Base-by-base conservation (phyloP, 2,113 vertebrate species). In the Micronycteris hirsuta region DNA sequence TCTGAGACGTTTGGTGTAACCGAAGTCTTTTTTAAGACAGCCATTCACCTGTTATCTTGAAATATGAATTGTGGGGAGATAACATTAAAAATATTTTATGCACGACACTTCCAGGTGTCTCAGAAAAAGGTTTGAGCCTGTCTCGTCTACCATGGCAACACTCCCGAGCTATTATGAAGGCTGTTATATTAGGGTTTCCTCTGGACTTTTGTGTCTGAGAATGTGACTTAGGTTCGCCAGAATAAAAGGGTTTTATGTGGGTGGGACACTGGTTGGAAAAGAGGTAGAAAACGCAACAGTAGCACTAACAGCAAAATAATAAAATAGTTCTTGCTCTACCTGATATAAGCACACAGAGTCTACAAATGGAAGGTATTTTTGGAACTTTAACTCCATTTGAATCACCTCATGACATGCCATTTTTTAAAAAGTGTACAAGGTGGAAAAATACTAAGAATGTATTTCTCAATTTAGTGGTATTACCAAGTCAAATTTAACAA, bases 1-100 rank as follows among this genome's bases (percentile, higher is more conserved):
- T 96, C 92, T 89, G 70, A 94, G 81, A 84, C 83, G 28, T 90
- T 95, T n/a, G 80, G 38, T 74, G 63, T 47, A 77, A 65, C 76
- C 49, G 65, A 85, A 76, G 47, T 28, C 77, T 71, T 14, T 92
- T 71, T 36, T 41, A 28, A 61, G 36, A 88, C 16, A 61, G 28
- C 54, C 61, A 41, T 81, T 92, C 81, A 74, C 28, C 56, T 95
- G 41, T 82, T 76, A 87, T 93, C 81, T 93, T 77, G 71, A 92
- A 94, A 88, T 93, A 61, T 36, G 38, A 86, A 45, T 95, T 61
- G 68, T 38, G 54, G 6, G 36, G 31, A 82, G 13, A 82, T 61
- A 76, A 81, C 13, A n/a, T 74, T 15, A 92, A 41, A 70, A 81
- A 81, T 26, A 28, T 26, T 56, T 82, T 88, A 10, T 22, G 17